These are phyloP conservation scores for Echinops telfairi DNA, from an alignment of 2,113 vertebrate genomes.

Conservation along the genomic window DNA sequence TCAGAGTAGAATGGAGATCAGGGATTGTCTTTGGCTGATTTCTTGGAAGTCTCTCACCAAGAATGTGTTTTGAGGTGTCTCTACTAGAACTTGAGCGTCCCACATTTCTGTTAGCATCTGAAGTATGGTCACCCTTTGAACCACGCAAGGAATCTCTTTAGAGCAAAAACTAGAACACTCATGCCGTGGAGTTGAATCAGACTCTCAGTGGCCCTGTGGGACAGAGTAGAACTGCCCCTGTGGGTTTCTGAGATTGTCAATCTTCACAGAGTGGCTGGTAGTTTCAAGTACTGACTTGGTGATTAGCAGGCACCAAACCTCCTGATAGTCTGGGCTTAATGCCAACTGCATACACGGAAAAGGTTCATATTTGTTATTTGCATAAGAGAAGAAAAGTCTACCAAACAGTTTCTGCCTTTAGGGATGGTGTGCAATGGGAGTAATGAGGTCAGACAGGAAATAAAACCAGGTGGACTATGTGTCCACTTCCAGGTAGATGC, in stretches of 20 bases:
- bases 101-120: neutral
- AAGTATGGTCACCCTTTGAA: neutral
- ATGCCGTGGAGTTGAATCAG: too few species aligned
- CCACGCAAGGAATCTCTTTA: neutral
- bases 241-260: too few species aligned
- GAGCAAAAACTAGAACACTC: too few species aligned
- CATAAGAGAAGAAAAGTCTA: constrained; percentile 6
- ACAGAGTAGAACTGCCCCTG: too few species aligned
- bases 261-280: too few species aligned
- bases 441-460: neutral
- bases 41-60: neutral
- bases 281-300: too few species aligned
- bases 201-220: too few species aligned
- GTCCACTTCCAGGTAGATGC: neutral
- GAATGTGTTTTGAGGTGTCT: neutral
- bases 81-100: neutral
- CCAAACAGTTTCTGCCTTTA: neutral
- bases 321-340: neutral
- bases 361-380: constrained; percentile 32
- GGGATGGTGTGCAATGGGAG: neutral
- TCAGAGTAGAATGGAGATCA: neutral
- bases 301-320: too few species aligned
- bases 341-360: neutral
- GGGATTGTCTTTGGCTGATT: neutral
- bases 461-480: neutral